Evolutionary conservation across 2,888 invertebrate genomes (phyloP).

Genomic region (Beris morrisii): DNA sequence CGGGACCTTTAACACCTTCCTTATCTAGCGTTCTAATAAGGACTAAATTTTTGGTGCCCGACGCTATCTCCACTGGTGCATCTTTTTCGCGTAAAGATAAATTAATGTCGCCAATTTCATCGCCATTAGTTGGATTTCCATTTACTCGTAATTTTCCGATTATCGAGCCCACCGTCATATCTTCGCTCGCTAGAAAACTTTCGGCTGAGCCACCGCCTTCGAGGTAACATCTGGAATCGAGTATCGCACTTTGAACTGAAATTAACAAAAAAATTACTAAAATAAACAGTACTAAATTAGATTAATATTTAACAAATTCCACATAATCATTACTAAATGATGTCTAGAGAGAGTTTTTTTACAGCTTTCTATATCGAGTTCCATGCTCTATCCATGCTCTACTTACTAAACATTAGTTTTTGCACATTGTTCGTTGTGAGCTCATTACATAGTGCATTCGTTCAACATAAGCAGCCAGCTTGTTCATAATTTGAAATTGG

Average conservation of each 20-base stretch:
- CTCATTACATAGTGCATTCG: no score
- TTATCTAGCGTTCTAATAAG: conserved; percentile 79
- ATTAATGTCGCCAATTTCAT: conserved; percentile 72
- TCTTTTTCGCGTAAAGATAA: conserved; percentile 77
- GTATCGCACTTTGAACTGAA: conserved; percentile 62
- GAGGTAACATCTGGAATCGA: conserved; percentile 86
- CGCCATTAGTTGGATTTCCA: conserved; percentile 73
- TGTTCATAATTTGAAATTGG: no score
- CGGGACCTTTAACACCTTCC: conserved; percentile 79
- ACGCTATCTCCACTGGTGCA: conserved; percentile 75
- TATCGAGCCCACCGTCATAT: conserved; percentile 74
- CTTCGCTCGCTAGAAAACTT: conserved; percentile 88
- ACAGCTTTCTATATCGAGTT: not conserved
- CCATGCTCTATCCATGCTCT: conserved; percentile 3
- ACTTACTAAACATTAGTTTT: not conserved
- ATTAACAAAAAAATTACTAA: conserved; percentile 31
- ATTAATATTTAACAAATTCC: not conserved
- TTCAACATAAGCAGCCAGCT: no score
- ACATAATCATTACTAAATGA: not conserved
- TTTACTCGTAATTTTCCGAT: conserved; percentile 79
- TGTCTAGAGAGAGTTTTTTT: not conserved
- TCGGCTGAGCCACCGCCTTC: conserved; percentile 90
- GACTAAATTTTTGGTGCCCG: conserved; percentile 79
- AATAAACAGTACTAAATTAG: not conserved
- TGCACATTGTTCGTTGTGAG: no score